phyloP scores from a whole-genome alignment of 2,888 invertebrate genomes.

The Troides oblongomaculatus region DNA sequence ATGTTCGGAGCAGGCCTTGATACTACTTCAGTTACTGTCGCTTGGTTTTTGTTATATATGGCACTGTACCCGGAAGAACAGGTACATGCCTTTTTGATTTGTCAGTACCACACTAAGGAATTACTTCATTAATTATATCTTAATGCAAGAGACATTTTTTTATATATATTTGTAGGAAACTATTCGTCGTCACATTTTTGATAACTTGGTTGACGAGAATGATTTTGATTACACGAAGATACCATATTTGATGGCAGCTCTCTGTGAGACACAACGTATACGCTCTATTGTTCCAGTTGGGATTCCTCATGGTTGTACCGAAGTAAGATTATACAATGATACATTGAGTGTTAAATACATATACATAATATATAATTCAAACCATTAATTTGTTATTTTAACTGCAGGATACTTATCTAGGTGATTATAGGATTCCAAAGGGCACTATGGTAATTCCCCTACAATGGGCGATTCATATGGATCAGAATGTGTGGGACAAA shows the following conservation, averaged over 20 bases:
- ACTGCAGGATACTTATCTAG: constrained; percentile 77
- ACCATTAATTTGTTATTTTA: constrained; percentile 10
- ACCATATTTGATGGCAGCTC: constrained; percentile 85
- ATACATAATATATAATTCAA: background rate
- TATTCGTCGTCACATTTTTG: constrained; percentile 79
- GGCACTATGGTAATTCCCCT: constrained; percentile 88
- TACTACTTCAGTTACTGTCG: constrained; percentile 88
- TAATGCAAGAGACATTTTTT: background rate
- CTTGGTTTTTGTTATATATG: constrained; percentile 91
- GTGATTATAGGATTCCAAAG: constrained; percentile 83
- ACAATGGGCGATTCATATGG: constrained; percentile 90
- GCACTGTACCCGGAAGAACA: constrained; percentile 84
- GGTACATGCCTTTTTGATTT: constrained; percentile 53
- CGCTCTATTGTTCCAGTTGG: constrained; percentile 90
- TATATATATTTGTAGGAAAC: constrained; percentile 70
- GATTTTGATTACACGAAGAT: constrained; percentile 79
- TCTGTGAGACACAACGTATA: constrained; percentile 89
- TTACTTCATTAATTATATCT: background rate
- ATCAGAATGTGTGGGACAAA: constrained; percentile 82
- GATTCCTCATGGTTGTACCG: constrained; percentile 88
- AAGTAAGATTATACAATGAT: constrained; percentile 44
- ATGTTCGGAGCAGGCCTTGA: constrained; percentile 93
- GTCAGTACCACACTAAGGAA: constrained; percentile 16
- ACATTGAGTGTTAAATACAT: background rate
- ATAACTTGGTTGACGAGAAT: constrained; percentile 71